A percentile compares a stretch with the other conserved stretches of the same genome.
Conservation (phyloP, 2,888 invertebrate species). For the Zaprionus bogoriensis region DNA sequence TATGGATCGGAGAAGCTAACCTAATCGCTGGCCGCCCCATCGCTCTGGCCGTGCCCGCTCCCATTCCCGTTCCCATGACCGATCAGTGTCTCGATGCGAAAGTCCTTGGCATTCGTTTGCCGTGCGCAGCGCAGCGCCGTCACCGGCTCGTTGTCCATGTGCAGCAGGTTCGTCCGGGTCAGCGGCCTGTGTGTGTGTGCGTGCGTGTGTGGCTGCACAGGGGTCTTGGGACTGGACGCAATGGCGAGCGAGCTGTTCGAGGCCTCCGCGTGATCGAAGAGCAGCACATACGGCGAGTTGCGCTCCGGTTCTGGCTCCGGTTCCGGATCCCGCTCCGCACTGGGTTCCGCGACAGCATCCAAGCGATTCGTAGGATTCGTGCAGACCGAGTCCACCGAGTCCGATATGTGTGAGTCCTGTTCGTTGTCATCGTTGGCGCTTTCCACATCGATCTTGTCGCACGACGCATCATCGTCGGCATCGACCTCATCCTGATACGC, state of each 20-base stretch:
- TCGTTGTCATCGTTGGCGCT: constrained; percentile 80
- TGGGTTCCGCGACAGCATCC: constrained; percentile 63
- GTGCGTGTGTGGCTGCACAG: constrained; percentile 32
- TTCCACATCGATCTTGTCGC: constrained; percentile 83
- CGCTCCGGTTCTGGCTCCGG: constrained; percentile 40
- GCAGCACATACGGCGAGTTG: constrained; percentile 69
- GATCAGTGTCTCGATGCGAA: constrained; percentile 83
- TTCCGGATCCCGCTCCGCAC: constrained; percentile 34
- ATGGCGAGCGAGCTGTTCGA: constrained; percentile 71
- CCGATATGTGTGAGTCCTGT: constrained; percentile 81
- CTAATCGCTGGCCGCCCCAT: constrained; percentile 75
- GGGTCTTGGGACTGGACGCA: constrained; percentile 71
- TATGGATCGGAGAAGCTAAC: not conserved
- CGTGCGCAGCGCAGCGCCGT: constrained; percentile 64
- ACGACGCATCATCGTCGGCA: constrained; percentile 80
- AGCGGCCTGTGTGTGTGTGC: constrained; percentile 36
- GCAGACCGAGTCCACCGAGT: constrained; percentile 81
- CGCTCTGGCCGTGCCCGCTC: constrained; percentile 50
- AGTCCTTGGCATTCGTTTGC: constrained; percentile 81
- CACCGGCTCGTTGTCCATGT: constrained; percentile 71
- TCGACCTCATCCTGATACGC: constrained; percentile 67
- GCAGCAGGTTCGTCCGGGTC: constrained; percentile 34
- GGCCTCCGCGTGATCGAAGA: constrained; percentile 79
- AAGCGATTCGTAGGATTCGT: constrained; percentile 66
- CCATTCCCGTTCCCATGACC: constrained; percentile 68